Evolutionary conservation across 2,888 invertebrate genomes (phyloP), one percentile per base, ranked within the genome.

Genomic region (Sicus ferrugineus): DNA sequence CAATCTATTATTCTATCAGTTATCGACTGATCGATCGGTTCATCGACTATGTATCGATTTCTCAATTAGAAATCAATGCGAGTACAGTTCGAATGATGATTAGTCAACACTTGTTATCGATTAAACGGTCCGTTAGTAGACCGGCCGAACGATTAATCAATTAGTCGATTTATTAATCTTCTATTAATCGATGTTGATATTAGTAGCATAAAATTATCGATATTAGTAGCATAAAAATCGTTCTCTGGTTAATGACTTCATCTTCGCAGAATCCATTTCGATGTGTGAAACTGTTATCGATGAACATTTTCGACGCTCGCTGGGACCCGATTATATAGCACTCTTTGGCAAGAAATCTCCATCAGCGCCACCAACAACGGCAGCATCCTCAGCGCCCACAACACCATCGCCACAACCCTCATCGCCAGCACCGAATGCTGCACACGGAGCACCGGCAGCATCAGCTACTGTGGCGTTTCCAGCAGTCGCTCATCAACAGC

Each of bases 271-370:
- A 79, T 89, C 89, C 48, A 89, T 90, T 83, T 90, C 91, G 16
- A 90, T 91, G 88, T 93, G 94, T 85, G 96, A 96, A 14, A 77
- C 75, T 56, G 94, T 94, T 68, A 96, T 97, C 80, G 97, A 97
- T 86, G 97, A 97, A 83, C 97, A 97, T 86, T 97, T 97, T 86
- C 89, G 96, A 69, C 90, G 96, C 73, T 96, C 96, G 1, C 88
- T 97, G 73, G 96, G 96, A 69, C 91, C 92, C 76, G 90, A 93
- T 82, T 93, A 93, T 86, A 89, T 90, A 85, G 89, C 88, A 72
- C 86, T 93, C 62, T 91, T 91, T 83, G 88, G 89, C 77, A 90
- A 89, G 63, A 83, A 81, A 68, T 81, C 83, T 52, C 80, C 83
- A 59, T 81, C 81, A 14, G 77, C 76, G 48, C 78, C 80, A 73